phyloP scores from a whole-genome alignment of 1,140 invertebrate species.

The Physella acuta region DNA sequence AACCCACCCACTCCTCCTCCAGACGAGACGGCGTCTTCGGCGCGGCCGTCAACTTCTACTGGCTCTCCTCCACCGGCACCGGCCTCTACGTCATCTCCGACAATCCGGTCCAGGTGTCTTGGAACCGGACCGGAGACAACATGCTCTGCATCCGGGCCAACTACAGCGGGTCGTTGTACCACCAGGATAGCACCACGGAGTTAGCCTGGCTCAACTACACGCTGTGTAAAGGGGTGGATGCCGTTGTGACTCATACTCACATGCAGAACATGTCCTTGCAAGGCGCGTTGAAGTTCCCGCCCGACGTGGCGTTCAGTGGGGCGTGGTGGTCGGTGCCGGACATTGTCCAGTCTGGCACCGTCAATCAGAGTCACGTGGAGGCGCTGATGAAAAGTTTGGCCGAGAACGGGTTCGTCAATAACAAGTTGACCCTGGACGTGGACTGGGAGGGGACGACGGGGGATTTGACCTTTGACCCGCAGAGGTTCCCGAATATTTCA shows the following conservation, averaged over 20 bases:
- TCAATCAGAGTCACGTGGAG: conserved; percentile 28
- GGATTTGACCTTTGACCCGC: conserved; percentile 71
- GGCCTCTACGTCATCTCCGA: conserved; percentile 47
- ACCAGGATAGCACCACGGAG: conserved; percentile 9
- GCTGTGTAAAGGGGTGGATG: conserved; percentile 43
- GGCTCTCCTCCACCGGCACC: conserved; percentile 51
- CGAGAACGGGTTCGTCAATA: conserved; percentile 54
- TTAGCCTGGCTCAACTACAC: conserved; percentile 41
- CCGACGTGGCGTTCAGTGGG: conserved; percentile 22
- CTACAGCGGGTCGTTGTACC: conserved; percentile 36
- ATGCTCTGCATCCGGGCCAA: conserved; percentile 41
- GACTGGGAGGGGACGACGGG: conserved; percentile 88
- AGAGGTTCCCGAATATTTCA: conserved; percentile 75
- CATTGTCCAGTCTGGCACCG: conserved; percentile 16
- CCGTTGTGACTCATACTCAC: conserved; percentile 32
- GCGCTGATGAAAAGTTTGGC: conserved; percentile 60
- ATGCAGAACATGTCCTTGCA: conserved; percentile 34
- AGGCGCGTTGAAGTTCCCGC: conserved; percentile 16
- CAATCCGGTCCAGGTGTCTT: conserved; percentile 46
- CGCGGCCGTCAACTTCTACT: conserved; percentile 49
- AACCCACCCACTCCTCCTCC: conserved; percentile 30
- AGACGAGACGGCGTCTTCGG: conserved; percentile 40
- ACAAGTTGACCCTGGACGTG: conserved; percentile 86
- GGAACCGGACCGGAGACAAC: conserved; percentile 36
- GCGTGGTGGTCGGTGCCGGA: conserved; percentile 39